Evolutionary conservation across 2,113 vertebrate species (phyloP).

Genomic region (Pipa parva): DNA sequence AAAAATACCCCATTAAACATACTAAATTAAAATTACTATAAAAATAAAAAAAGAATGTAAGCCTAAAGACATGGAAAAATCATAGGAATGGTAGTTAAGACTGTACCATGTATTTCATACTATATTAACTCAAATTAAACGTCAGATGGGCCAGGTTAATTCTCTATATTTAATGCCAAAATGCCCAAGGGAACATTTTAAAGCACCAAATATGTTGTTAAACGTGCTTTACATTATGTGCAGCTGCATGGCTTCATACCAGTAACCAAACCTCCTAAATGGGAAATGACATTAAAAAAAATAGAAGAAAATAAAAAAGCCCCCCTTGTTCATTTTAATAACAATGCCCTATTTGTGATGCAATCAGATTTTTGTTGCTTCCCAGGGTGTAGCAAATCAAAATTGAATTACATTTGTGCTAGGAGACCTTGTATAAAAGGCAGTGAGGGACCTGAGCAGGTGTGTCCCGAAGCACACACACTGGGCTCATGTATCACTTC

Average conservation of each 20-base stretch:
- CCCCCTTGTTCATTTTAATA: slow-evolving; percentile 37
- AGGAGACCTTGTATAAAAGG: not conserved
- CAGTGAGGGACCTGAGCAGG: not conserved
- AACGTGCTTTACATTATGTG: slow-evolving; percentile 72
- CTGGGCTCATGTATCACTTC: not conserved
- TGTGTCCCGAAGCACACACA: not conserved
- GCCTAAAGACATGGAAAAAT: slow-evolving; percentile 59
- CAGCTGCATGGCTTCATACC: slow-evolving; percentile 73
- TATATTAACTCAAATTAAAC: slow-evolving; percentile 67
- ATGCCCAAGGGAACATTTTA: slow-evolving; percentile 73
- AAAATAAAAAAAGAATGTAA: slow-evolving; percentile 52
- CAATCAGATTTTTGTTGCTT: slow-evolving; percentile 45
- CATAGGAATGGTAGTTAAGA: slow-evolving; percentile 57
- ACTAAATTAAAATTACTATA: slow-evolving; percentile 36
- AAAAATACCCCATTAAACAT: slow-evolving; percentile 3
- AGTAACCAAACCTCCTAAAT: slow-evolving; percentile 65
- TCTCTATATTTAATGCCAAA: slow-evolving; percentile 76
- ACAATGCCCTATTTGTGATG: slow-evolving; percentile 65
- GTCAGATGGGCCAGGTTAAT: slow-evolving; percentile 70
- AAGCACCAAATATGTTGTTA: slow-evolving; percentile 71
- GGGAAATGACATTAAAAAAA: slow-evolving; percentile 35
- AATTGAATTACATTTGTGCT: slow-evolving; percentile 42
- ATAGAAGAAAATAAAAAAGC: not conserved
- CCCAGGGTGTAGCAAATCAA: slow-evolving; percentile 48
- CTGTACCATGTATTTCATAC: slow-evolving; percentile 64